Base-by-base conservation (phyloP, 2,113 vertebrate species). In the Proterorhinus semilunaris region DNA sequence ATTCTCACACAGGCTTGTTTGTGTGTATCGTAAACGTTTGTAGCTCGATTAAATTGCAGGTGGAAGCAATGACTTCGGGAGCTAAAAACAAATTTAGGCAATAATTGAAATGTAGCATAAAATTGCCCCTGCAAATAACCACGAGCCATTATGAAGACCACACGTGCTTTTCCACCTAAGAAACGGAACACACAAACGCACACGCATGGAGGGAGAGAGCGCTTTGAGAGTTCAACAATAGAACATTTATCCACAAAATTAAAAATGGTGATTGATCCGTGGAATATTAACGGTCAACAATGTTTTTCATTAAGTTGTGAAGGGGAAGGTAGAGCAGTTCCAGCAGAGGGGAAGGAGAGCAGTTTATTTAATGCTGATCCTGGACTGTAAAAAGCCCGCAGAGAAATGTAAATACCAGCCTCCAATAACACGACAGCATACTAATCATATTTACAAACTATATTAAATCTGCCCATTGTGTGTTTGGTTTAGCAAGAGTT, bases 361-460 rank as follows among this genome's bases (percentile, higher is more conserved):
- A 90, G 90, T 94, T 93, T 95, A 93, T 94, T 95, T 95, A 94
- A 95, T 93, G 92, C 94, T 93, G 93, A 95, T 95, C 93, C 94
- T 92, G 93, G 92, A 92, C 94, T 94, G 93, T 93, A 94, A 96
- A 96, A 95, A 94, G 92, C 95, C 95, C 84, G 79, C 94, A 95
- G 95, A 98, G 95, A 97, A 97, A 98, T 98, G 95, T 98, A 96
- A 98, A 98, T 98, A 97, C 94, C 93, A 93, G 89, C 94, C 93
- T 94, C 93, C 95, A 97, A 95, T 96, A 96, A 96, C 94, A 92
- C 92, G 95, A 96, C 96, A 97, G 96, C 93, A 94, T 95, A 98
- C 96, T 98, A 98, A 99, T 98, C 96, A 97, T 98, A 98, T 99
- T 99, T 99, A 98, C 95, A 98, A 98, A 99, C 96, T 95, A 97